Evolutionary conservation across 1,140 invertebrate species (phyloP).

Genomic region (Cataglyphis hispanica): DNA sequence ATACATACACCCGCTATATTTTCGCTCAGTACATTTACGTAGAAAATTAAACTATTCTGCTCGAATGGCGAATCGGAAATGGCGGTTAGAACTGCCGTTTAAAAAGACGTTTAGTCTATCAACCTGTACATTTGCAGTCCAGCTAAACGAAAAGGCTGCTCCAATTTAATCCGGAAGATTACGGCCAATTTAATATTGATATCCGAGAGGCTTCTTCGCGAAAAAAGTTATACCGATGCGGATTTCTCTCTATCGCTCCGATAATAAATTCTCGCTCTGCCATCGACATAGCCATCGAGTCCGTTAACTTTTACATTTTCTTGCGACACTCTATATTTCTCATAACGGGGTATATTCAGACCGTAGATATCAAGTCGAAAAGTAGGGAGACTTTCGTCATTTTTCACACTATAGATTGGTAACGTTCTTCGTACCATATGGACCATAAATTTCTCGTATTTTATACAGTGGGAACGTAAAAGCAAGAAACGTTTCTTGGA

Average conservation of each 20-base stretch:
- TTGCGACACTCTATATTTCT: constrained; percentile 28
- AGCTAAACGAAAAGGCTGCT: constrained; percentile 44
- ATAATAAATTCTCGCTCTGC: constrained; percentile 39
- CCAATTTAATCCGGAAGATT: constrained; percentile 55
- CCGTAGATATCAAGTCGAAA: background rate
- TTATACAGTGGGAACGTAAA: background rate
- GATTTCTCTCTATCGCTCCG: constrained; percentile 1
- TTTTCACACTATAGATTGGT: constrained; percentile 29
- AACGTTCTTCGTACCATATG: background rate
- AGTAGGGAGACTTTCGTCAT: constrained; percentile 42
- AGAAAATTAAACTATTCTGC: constrained; percentile 58
- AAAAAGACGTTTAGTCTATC: constrained; percentile 9
- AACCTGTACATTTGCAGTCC: constrained; percentile 24
- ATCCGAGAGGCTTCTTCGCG: constrained; percentile 23
- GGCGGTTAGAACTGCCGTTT: background rate
- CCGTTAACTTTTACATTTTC: constrained; percentile 41
- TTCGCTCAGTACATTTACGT: constrained; percentile 34
- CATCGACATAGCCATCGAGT: constrained; percentile 13
- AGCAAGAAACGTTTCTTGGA: background rate
- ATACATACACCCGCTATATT: background rate
- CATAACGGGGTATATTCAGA: background rate
- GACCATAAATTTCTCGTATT: constrained; percentile 12
- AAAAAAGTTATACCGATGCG: constrained; percentile 42
- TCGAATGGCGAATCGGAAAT: constrained; percentile 34
- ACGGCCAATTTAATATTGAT: constrained; percentile 59